These are phyloP conservation scores for Drosophila insularis DNA, from an alignment of 1,140 invertebrate species.

Conservation along the genomic window DNA sequence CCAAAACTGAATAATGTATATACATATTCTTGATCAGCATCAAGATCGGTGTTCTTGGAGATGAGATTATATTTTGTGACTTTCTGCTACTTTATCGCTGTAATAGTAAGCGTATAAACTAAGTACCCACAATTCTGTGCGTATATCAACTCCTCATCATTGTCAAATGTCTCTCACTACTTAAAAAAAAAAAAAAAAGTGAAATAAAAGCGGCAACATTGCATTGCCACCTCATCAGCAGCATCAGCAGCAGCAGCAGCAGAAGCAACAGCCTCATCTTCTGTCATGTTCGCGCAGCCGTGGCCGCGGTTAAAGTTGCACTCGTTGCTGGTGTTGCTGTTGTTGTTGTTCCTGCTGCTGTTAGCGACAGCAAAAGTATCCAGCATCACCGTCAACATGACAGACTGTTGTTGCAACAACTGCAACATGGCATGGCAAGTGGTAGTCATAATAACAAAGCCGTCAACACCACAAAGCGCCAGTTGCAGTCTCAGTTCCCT, in stretches of 20 bases:
- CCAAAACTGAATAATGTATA: too few species aligned
- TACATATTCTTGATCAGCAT: too few species aligned
- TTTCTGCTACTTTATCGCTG: not conserved
- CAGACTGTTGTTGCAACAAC: slow-evolving; percentile 52
- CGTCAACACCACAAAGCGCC: slow-evolving; percentile 56
- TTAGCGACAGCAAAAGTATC: slow-evolving; percentile 26
- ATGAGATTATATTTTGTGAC: too few species aligned
- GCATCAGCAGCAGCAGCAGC: not conserved
- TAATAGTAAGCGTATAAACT: not conserved
- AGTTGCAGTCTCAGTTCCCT: slow-evolving; percentile 39
- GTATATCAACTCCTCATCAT: slow-evolving; percentile 17
- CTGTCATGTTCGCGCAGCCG: slow-evolving; percentile 55
- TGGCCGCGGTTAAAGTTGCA: slow-evolving; percentile 43
- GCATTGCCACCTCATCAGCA: slow-evolving; percentile 48
- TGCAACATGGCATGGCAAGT: slow-evolving; percentile 50
- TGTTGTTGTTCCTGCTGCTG: slow-evolving; percentile 31
- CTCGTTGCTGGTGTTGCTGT: slow-evolving; percentile 2
- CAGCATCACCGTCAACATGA: slow-evolving; percentile 35
- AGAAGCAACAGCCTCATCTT: slow-evolving; percentile 38
- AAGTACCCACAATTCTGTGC: not conserved
- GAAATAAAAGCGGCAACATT: slow-evolving; percentile 7
- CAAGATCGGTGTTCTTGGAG: too few species aligned
- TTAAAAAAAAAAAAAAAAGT: slow-evolving; percentile 23
- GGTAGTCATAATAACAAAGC: slow-evolving; percentile 61
- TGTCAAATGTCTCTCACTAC: not conserved